Percentiles rank a stretch among this genome's conserved stretches.
Evolutionary conservation across 2,888 invertebrate species (phyloP).

Genomic region (Dascillus cervinus): DNA sequence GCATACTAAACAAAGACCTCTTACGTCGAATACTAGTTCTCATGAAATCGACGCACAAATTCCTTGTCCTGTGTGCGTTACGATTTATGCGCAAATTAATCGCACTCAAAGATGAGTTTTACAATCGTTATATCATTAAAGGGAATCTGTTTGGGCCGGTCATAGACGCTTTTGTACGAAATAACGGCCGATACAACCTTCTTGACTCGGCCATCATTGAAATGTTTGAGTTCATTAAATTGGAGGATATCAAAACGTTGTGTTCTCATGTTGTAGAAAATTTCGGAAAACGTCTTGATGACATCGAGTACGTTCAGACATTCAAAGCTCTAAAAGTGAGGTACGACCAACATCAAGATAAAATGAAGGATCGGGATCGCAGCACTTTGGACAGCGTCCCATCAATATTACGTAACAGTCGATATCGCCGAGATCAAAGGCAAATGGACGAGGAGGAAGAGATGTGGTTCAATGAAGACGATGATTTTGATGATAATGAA

Average conservation of each 20-base stretch:
- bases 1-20: conserved; percentile 93
- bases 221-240: conserved; percentile 97
- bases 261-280: conserved; percentile 94
- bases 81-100: conserved; percentile 96
- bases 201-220: conserved; percentile 98
- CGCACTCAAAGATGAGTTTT: conserved; percentile 96
- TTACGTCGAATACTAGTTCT: conserved; percentile 90
- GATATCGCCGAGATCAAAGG: conserved; percentile 86
- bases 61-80: conserved; percentile 92
- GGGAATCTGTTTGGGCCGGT: conserved; percentile 93
- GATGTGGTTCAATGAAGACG: conserved; percentile 98
- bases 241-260: conserved; percentile 84
- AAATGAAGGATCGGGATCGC: conserved; percentile 79
- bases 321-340: conserved; percentile 86
- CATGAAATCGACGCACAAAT: conserved; percentile 95
- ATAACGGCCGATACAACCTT: conserved; percentile 97
- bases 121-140: conserved; percentile 92
- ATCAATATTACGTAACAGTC: conserved; percentile 68
- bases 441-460: conserved; percentile 96
- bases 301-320: conserved; percentile 96
- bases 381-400: conserved; percentile 68
- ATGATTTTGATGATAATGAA: conserved; percentile 80
- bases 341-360: conserved; percentile 89
- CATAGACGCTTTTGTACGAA: conserved; percentile 90
- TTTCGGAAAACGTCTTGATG: conserved; percentile 89